These are phyloP conservation scores for Leptogaster cylindrica DNA, from an alignment of 2,888 invertebrate genomes.

Conservation along the genomic window DNA sequence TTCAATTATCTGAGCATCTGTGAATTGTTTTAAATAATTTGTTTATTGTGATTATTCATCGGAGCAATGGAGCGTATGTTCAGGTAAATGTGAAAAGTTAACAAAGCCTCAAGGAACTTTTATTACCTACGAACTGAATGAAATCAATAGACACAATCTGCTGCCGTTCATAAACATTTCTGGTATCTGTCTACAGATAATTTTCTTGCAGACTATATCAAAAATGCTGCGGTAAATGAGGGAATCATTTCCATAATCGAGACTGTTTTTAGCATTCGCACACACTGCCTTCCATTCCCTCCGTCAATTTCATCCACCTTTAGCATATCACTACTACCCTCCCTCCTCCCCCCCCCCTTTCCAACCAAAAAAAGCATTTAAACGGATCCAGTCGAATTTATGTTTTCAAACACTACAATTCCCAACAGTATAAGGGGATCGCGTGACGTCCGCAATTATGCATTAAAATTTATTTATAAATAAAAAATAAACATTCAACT, in stretches of 20 bases:
- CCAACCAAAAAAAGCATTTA: background rate
- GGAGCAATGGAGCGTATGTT: conserved; percentile 19
- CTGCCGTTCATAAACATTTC: conserved; percentile 10
- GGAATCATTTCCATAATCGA: conserved; percentile 36
- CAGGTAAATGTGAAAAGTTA: background rate
- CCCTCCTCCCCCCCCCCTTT: too few relatives aligned
- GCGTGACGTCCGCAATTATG: conserved; percentile 39
- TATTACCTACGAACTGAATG: conserved; percentile 27
- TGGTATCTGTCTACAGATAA: conserved; percentile 24
- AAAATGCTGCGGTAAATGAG: conserved; percentile 25
- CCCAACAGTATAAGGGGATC: conserved; percentile 10
- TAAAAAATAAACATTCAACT: conserved; percentile 38
- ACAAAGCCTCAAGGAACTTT: conserved; percentile 15
- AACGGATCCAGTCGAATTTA: conserved; percentile 29
- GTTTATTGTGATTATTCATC: conserved; percentile 34
- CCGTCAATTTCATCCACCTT: too few relatives aligned
- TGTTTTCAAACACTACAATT: conserved; percentile 22
- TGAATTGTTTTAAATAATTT: conserved; percentile 22
- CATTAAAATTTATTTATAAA: conserved; percentile 41
- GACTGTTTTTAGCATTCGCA: conserved; percentile 16
- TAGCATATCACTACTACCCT: too few relatives aligned
- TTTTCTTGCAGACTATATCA: conserved; percentile 30
- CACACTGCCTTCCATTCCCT: conserved; percentile 15
- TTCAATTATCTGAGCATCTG: too few relatives aligned
- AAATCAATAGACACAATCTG: conserved; percentile 37